Evolutionary conservation across 1,140 invertebrate species (phyloP), one percentile per base, ranked within the genome.

Genomic region (Catajapyx aquilonaris): DNA sequence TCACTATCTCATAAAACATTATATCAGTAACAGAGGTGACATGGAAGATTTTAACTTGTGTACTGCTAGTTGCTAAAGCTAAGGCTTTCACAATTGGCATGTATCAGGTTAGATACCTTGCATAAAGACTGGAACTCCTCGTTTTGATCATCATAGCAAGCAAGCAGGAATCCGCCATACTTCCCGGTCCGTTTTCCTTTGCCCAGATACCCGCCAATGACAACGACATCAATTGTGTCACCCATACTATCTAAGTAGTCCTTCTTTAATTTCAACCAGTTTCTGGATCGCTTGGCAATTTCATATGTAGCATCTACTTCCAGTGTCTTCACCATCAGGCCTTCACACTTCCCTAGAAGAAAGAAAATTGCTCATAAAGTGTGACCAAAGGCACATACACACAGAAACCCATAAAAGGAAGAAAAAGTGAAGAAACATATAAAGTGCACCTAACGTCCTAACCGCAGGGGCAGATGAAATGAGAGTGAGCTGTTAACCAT

Each of bases 191-290:
- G 64, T 58, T 94, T 95, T 3, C 94, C 95, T 48, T 81, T 81
- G 0, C 95, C 95, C 28, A 73, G 59, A 60, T 87, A 99, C 1
- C 80, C 94, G 40, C 94, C 95, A 39, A 99, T 80, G 0, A 97
- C 90, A 4, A 97, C 87, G n/a, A 76, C 66, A 65, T 94, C 87
- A 22, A 95, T 57, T 0, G 85, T 94, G 56, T 95, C 90, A 1
- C 90, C 88, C 9, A 87, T 76, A 31, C 87, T 86, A 20, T 95
- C 87, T 38, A 97, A 60, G 61, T 97, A 96, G 65, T 96, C 91
- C 55, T 97, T 97, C 55, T 98, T 97, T 31, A 97, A 53, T 68
- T 97, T 97, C 2, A 96, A 60, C 93, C 93, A 97, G 58, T 96
- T 97, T 41, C 80, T 72, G 0, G 91, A 97, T 30, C 95, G 62